A percentile compares a stretch with the other conserved stretches of the same genome.
These are phyloP conservation scores for Propithecus coquereli DNA, from an alignment of 2,113 vertebrate genomes.

Conservation along the genomic window DNA sequence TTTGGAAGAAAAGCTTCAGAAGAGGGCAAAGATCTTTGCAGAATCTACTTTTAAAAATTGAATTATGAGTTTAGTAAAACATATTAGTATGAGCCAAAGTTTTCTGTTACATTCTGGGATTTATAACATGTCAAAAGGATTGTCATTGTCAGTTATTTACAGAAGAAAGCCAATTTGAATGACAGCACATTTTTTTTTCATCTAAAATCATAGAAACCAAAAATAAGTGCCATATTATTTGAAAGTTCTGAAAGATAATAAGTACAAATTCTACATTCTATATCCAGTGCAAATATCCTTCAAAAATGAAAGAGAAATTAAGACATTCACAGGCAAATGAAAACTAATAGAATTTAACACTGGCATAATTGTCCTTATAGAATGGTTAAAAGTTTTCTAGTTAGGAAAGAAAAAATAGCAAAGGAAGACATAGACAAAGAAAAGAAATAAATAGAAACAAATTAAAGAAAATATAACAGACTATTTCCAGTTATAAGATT, in stretches of 20 bases:
- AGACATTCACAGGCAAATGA: neutral
- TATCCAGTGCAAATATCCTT: neutral
- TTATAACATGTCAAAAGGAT: neutral
- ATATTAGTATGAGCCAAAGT: neutral
- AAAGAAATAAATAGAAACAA: neutral
- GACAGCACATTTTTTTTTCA: neutral
- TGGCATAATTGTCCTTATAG: neutral
- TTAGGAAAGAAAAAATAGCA: neutral
- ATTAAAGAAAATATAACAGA: neutral
- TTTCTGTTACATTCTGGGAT: neutral
- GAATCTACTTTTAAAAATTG: neutral
- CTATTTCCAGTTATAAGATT: neutral
- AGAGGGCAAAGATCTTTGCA: neutral
- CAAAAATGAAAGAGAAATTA: neutral
- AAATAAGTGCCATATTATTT: neutral
- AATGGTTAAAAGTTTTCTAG: neutral
- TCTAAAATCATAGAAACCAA: neutral
- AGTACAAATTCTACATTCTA: neutral
- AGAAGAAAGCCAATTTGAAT: neutral
- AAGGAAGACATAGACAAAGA: neutral
- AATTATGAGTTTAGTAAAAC: neutral
- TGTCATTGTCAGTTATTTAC: neutral
- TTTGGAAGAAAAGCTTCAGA: neutral
- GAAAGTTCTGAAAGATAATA: neutral
- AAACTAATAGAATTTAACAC: neutral